Conservation (phyloP, 1,140 invertebrate species). For the Drosophila watanabei region DNA sequence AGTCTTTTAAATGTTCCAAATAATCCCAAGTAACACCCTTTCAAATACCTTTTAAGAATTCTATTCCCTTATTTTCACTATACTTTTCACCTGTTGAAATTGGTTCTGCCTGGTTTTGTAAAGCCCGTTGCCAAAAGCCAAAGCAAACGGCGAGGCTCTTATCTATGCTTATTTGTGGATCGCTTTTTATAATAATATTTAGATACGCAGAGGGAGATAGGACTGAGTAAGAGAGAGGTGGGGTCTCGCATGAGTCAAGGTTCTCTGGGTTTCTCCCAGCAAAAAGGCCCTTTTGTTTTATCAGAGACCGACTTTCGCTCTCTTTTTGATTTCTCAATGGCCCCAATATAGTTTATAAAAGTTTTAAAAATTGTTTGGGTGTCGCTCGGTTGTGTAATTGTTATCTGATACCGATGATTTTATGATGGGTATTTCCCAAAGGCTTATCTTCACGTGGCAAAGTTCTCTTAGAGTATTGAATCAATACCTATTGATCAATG, state of each 20-base stretch:
- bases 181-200: conserved; percentile 55
- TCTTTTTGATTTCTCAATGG: conserved; percentile 10
- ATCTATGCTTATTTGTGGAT: conserved; percentile 56
- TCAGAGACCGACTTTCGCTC: not conserved
- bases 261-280: conserved; percentile 35
- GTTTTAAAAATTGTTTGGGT: conserved; percentile 15
- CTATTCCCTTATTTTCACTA: not conserved
- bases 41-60: not conserved
- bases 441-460: conserved; percentile 22
- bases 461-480: not conserved
- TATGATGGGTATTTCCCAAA: conserved; percentile 49
- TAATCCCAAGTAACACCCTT: not conserved
- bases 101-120: conserved; percentile 1
- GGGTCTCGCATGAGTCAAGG: conserved; percentile 41
- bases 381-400: conserved; percentile 20
- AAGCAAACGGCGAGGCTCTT: conserved; percentile 34
- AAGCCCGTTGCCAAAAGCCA: conserved; percentile 24
- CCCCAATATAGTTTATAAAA: conserved; percentile 16
- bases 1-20: not conserved
- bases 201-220: conserved; percentile 41
- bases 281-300: not conserved
- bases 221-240: not conserved
- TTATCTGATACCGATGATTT: conserved; percentile 34
- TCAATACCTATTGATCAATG: conserved; percentile 5
- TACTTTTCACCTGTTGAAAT: conserved; percentile 18